Evolutionary conservation across 2,888 invertebrate genomes (phyloP).

Genomic region (Apamea monoglypha): DNA sequence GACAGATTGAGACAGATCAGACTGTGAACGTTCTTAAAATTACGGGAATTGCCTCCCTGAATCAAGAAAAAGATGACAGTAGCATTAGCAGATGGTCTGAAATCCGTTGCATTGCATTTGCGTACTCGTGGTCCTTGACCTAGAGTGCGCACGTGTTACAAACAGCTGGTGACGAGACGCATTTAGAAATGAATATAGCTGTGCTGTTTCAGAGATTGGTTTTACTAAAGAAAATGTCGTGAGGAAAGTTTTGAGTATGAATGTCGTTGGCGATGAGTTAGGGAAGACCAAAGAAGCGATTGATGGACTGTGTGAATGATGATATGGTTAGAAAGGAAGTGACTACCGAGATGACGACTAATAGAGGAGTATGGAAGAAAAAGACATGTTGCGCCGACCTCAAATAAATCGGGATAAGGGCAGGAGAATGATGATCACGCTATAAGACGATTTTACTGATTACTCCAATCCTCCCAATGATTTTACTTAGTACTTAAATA

Average conservation of each 20-base stretch:
- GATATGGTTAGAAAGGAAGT: not conserved
- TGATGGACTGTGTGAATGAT: no score
- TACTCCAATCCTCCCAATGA: no score
- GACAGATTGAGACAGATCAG: no score
- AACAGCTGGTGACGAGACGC: slow-evolving; percentile 44
- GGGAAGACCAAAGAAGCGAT: not conserved
- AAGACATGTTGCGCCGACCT: no score
- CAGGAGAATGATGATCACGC: no score
- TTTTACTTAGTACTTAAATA: no score
- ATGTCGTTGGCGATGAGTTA: not conserved
- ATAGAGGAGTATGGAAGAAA: no score
- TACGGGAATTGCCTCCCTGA: no score
- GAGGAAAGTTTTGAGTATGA: not conserved
- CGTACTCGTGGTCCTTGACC: slow-evolving; percentile 45
- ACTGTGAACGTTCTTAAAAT: no score
- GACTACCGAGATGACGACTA: not conserved
- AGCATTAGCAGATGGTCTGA: slow-evolving; percentile 26
- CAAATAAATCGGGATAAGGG: no score
- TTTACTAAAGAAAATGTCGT: not conserved
- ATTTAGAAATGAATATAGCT: slow-evolving; percentile 34
- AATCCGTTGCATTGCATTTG: slow-evolving; percentile 20
- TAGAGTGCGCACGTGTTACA: slow-evolving; percentile 32
- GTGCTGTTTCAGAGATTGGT: not conserved
- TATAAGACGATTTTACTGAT: no score
- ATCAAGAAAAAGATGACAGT: not conserved